A percentile compares a stretch with the other conserved stretches of the same genome.
These are phyloP conservation scores for Cryptomyrus ogoouensis DNA, from an alignment of 2,113 vertebrate species.

Conservation along the genomic window DNA sequence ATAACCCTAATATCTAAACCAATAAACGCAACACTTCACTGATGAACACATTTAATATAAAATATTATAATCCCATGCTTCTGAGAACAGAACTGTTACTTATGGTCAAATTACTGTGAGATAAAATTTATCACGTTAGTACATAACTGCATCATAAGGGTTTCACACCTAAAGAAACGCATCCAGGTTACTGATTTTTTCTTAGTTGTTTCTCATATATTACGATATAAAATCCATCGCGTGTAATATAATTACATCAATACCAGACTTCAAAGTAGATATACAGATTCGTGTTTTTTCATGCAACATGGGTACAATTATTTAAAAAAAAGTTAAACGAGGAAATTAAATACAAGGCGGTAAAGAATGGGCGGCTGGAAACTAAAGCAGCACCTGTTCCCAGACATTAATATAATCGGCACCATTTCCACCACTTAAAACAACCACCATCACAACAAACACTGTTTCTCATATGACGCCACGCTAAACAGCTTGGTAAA, in stretches of 20 bases:
- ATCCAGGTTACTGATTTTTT: not conserved
- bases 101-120: not conserved
- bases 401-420: not conserved
- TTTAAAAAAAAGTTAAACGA: not conserved
- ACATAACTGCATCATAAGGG: not conserved
- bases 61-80: not conserved
- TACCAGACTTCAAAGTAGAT: not conserved
- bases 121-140: not conserved
- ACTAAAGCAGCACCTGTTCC: conserved; percentile 7
- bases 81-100: not conserved
- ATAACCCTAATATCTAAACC: not conserved
- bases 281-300: not conserved
- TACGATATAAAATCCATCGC: not conserved
- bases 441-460: not conserved
- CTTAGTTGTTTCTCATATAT: not conserved
- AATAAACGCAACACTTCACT: not conserved
- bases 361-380: not conserved
- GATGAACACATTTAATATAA: not conserved
- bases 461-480: not conserved
- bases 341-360: not conserved
- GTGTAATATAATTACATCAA: not conserved
- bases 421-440: not conserved
- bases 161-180: not conserved
- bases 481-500: not conserved
- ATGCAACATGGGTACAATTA: not conserved